Base-by-base conservation (phyloP, 2,113 vertebrate species). In the Ramphastos sulfuratus region DNA sequence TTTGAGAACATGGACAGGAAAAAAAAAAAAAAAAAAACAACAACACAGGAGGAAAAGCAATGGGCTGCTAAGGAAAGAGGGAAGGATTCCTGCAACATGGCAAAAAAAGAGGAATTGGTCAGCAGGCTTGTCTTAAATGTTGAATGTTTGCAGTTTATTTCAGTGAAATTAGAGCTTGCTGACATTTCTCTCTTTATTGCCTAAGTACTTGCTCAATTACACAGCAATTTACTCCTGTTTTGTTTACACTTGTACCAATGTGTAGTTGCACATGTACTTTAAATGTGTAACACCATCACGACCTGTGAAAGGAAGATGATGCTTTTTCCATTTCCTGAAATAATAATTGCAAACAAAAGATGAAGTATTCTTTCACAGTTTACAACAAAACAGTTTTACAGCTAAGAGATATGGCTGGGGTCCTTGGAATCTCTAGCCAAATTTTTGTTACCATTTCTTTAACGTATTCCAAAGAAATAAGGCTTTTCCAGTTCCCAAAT, bases 181-280 rank as follows among this genome's bases (percentile, higher is more conserved):
- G 79, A 21, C 9, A 7, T 63, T 44, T 39, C 54, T 55, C 20
- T 50, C 52, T 75, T 70, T 85, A 44, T 6, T 63, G 44, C 12
- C 5, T 24, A 37, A 19, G 17, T 66, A 10, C 37, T 54, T 82
- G 18, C 6, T 19, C n/a, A 13, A 7, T 82, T 17, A 18, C 55
- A 56, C 55, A 52, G 12, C 12, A 28, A 3, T 39, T 64, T 74
- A 65, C 31, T 71, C 25, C 50, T 15, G 0, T 76, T 86, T 77
- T 88, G 6, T 81, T 66, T 35, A 19, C 2, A 1, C 4, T 2
- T 48, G 2, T 30, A 10, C 7, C 0, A 12, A 7, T 42, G 24
- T 55, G 30, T 67, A 21, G 18, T 14, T 58, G 7, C 69, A 35
- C 48, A 30, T 30, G 7, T 2, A 33, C 24, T 2, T 54, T 14